phyloP scores from a whole-genome alignment of 2,888 invertebrate species.

The Caenorhabditis auriculariae region DNA sequence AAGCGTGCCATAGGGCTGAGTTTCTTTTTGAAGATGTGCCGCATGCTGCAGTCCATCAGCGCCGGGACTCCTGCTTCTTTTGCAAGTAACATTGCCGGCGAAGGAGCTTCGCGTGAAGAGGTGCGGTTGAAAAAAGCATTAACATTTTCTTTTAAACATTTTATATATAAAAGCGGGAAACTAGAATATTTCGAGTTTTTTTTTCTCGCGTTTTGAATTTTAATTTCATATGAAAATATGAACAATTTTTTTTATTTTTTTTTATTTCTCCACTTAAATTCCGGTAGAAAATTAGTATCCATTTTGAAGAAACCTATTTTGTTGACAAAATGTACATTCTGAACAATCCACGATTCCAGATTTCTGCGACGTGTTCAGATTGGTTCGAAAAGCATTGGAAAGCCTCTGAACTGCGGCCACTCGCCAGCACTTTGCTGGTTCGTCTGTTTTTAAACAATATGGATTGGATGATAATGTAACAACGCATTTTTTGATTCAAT shows the following conservation, averaged over 20 bases:
- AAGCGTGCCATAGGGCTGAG: neutral
- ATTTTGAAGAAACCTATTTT: too few species aligned
- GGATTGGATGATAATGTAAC: too few species aligned
- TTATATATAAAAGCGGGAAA: too few species aligned
- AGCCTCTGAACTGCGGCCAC: constrained; percentile 49
- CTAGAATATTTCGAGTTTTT: too few species aligned
- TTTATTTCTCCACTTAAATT: neutral
- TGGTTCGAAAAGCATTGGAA: constrained; percentile 47
- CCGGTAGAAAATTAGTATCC: too few species aligned
- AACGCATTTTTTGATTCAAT: too few species aligned
- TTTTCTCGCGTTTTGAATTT: neutral
- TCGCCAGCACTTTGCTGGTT: constrained; percentile 54
- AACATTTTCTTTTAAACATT: too few species aligned
- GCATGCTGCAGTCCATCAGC: constrained; percentile 41
- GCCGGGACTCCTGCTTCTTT: constrained; percentile 33
- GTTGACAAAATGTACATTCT: too few species aligned
- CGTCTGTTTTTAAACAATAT: neutral
- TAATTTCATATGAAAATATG: too few species aligned
- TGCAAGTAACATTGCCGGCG: constrained; percentile 25
- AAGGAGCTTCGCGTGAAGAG: constrained; percentile 31
- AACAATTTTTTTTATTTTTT: neutral
- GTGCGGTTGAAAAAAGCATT: constrained; percentile 2
- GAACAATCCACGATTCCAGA: too few species aligned
- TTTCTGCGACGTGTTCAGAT: constrained; percentile 34
- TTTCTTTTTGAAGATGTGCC: constrained; percentile 34